A percentile compares a stretch with the other conserved stretches of the same genome.
These are phyloP conservation scores for Odontamblyopus lacepedii DNA, from an alignment of 2,797 vertebrate species.

Conservation along the genomic window DNA sequence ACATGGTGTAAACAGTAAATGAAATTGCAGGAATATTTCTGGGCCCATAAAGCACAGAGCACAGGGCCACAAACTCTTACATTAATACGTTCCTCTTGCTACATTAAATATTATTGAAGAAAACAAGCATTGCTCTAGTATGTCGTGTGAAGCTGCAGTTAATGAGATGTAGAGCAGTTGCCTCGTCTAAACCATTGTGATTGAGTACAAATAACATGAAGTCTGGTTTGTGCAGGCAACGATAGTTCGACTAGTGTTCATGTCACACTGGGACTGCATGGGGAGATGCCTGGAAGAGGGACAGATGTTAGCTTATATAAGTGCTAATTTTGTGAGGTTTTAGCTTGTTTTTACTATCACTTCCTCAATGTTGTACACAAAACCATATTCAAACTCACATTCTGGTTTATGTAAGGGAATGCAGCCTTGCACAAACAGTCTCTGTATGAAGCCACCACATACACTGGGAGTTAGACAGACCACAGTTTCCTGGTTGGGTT, in stretches of 20 bases:
- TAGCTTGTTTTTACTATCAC: constrained; percentile 18
- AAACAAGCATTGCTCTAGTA: constrained; percentile 15
- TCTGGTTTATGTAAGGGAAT: constrained; percentile 31
- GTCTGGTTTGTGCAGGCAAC: constrained; percentile 15
- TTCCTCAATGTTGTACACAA: constrained; percentile 9
- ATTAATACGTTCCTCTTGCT: constrained; percentile 23
- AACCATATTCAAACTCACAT: constrained; percentile 25
- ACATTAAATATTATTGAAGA: constrained; percentile 63
- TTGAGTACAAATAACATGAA: constrained; percentile 50
- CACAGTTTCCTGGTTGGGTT: constrained; percentile 63
- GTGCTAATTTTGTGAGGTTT: constrained; percentile 20
- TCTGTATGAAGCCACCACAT: constrained; percentile 29
- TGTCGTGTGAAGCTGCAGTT: constrained; percentile 17
- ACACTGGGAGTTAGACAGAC: constrained; percentile 51
- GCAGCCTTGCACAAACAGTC: constrained; percentile 36
- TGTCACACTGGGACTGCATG: constrained; percentile 17
- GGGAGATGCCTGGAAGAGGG: background rate
- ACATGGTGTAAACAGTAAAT: constrained; percentile 38
- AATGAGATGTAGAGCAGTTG: constrained; percentile 57
- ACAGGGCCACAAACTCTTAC: constrained; percentile 45
- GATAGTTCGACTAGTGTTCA: constrained; percentile 20
- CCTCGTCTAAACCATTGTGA: constrained; percentile 61
- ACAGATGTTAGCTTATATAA: background rate
- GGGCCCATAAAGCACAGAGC: constrained; percentile 44
- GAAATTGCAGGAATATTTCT: constrained; percentile 53